phyloP scores from a whole-genome alignment of 2,888 invertebrate species.

The Vesta saturnalis region DNA sequence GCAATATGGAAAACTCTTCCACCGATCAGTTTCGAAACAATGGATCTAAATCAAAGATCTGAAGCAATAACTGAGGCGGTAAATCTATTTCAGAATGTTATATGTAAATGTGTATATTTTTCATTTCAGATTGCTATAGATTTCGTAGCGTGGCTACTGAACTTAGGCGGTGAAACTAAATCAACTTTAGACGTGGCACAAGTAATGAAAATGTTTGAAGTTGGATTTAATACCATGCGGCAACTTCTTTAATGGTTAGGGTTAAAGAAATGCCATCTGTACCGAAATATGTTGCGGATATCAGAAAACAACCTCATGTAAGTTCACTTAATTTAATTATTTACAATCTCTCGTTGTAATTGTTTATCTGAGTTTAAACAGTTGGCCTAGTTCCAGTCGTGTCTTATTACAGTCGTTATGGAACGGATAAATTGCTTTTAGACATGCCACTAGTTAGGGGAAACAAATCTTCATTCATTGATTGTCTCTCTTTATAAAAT shows the following conservation, averaged over 20 bases:
- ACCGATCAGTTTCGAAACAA: slow-evolving; percentile 54
- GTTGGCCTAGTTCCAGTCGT: slow-evolving; percentile 6
- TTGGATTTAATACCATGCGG: slow-evolving; percentile 69
- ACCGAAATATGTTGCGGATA: slow-evolving; percentile 66
- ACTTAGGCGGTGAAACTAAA: slow-evolving; percentile 51
- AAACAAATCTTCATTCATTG: background rate
- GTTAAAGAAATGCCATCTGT: slow-evolving; percentile 70
- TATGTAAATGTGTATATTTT: background rate
- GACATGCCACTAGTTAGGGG: background rate
- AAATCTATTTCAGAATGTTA: slow-evolving; percentile 17
- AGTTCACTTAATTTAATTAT: slow-evolving; percentile 28
- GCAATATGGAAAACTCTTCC: slow-evolving; percentile 58
- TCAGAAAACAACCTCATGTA: slow-evolving; percentile 65
- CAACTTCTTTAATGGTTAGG: slow-evolving; percentile 65
- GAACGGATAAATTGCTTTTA: background rate
- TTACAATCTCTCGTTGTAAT: background rate
- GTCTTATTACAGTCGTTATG: slow-evolving; percentile 7
- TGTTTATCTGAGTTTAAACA: slow-evolving; percentile 9
- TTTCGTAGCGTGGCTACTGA: slow-evolving; percentile 58
- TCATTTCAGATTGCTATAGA: slow-evolving; percentile 56
- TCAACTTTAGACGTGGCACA: slow-evolving; percentile 53
- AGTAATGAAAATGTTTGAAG: slow-evolving; percentile 61
- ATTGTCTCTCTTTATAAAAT: background rate
- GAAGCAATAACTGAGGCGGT: slow-evolving; percentile 55
- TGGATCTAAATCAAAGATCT: slow-evolving; percentile 57